Evolutionary conservation across 1,140 invertebrate species (phyloP).

Genomic region (Rhyacophila brunnea): DNA sequence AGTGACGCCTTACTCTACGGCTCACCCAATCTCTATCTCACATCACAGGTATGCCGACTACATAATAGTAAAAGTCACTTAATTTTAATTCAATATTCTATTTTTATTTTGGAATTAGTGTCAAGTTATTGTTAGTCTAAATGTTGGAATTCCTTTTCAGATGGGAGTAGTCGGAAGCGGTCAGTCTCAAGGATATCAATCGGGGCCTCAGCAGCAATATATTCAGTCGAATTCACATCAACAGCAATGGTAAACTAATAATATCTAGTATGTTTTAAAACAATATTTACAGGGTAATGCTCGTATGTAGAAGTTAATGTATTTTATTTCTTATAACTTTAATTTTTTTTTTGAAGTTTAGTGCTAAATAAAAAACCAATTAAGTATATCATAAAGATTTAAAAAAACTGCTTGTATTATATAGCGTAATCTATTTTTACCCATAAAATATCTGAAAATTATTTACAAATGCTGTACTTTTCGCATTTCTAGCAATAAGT

Average conservation of each 20-base stretch:
- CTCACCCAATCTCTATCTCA: constrained; percentile 18
- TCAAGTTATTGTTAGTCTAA: no score
- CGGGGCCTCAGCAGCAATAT: constrained; percentile 35
- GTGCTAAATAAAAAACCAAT: no score
- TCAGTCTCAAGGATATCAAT: constrained; percentile 24
- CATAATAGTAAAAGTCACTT: not conserved
- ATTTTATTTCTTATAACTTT: no score
- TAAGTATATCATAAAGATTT: no score
- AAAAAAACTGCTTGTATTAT: no score
- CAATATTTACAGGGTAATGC: no score
- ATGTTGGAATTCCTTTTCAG: constrained; percentile 2
- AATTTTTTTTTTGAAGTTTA: no score
- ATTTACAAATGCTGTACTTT: no score
- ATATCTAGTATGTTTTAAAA: not conserved
- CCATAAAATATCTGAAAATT: no score
- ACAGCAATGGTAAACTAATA: constrained; percentile 37
- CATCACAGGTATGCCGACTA: constrained; percentile 12
- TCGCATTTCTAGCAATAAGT: no score
- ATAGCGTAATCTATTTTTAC: no score
- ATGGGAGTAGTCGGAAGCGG: constrained; percentile 12
- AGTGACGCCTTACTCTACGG: constrained; percentile 12
- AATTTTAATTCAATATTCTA: not conserved
- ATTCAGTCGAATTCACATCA: constrained; percentile 45
- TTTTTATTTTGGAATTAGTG: not conserved
- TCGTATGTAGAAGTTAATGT: no score